These are phyloP conservation scores for Cabera pusaria DNA, from an alignment of 2,888 invertebrate species.

Conservation along the genomic window DNA sequence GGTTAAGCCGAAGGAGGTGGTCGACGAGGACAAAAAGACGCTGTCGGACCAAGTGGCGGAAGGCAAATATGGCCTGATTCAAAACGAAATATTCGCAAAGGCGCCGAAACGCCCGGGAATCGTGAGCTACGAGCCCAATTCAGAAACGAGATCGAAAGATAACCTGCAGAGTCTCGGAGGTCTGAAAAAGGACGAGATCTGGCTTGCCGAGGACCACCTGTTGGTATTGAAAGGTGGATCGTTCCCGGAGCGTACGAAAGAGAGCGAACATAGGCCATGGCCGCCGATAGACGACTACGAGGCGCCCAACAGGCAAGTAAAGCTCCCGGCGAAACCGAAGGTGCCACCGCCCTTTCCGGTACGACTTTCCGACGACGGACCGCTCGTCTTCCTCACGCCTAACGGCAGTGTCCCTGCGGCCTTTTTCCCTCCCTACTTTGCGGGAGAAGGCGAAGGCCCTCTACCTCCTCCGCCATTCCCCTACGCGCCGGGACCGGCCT, in stretches of 20 bases:
- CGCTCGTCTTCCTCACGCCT: slow-evolving; percentile 93
- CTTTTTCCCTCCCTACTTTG: slow-evolving; percentile 86
- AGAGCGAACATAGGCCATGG: slow-evolving; percentile 84
- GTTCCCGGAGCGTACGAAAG: slow-evolving; percentile 82
- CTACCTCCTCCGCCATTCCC: slow-evolving; percentile 81
- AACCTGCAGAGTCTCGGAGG: slow-evolving; percentile 92
- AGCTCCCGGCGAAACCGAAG: slow-evolving; percentile 91
- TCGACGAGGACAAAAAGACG: slow-evolving; percentile 92
- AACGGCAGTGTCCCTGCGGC: slow-evolving; percentile 89
- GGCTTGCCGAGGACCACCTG: slow-evolving; percentile 95
- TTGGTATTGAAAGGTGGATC: slow-evolving; percentile 92
- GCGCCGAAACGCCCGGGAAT: slow-evolving; percentile 90
- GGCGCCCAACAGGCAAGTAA: slow-evolving; percentile 92
- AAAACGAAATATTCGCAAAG: slow-evolving; percentile 90
- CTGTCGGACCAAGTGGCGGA: slow-evolving; percentile 95
- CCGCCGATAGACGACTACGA: slow-evolving; percentile 92
- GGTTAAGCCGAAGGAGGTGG: slow-evolving; percentile 65
- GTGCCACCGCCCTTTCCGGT: slow-evolving; percentile 97
- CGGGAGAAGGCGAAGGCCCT: slow-evolving; percentile 84
- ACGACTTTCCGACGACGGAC: slow-evolving; percentile 93
- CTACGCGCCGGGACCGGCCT: slow-evolving; percentile 83
- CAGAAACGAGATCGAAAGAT: slow-evolving; percentile 90
- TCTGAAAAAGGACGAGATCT: slow-evolving; percentile 92
- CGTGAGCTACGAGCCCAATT: slow-evolving; percentile 90
- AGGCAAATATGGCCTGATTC: slow-evolving; percentile 94